Evolutionary conservation across 2,113 vertebrate genomes (phyloP).

Genomic region (Vulpes lagopus): DNA sequence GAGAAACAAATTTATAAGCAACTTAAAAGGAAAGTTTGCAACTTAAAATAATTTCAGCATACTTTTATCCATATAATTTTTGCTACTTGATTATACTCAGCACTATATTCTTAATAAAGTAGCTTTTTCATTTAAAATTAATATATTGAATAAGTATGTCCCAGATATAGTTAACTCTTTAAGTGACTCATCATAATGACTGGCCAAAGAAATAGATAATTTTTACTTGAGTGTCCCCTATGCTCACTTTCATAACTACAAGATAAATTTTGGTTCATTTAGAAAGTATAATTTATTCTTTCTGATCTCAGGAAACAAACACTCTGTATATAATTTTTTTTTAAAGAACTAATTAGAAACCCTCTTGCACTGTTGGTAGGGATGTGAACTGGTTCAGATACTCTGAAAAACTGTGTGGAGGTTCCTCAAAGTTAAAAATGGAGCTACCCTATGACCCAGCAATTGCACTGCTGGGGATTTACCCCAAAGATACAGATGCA

Average conservation of each 20-base stretch:
- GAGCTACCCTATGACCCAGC: no score
- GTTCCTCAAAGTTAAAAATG: no score
- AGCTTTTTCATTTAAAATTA: background rate
- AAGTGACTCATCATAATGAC: conserved; percentile 6
- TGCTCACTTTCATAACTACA: conserved; percentile 58
- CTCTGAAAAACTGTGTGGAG: no score
- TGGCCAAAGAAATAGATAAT: conserved; percentile 1
- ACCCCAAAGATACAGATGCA: no score
- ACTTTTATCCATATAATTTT: conserved; percentile 13
- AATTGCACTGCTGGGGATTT: no score
- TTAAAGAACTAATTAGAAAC: background rate
- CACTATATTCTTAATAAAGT: background rate
- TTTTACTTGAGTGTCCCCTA: conserved; percentile 54
- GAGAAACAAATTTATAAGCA: background rate
- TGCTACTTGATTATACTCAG: background rate
- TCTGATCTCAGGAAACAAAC: conserved; percentile 46
- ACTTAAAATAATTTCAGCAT: conserved; percentile 51
- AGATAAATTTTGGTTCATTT: conserved; percentile 67
- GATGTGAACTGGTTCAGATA: no score
- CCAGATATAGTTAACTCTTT: conserved; percentile 46
- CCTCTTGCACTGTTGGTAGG: no score
- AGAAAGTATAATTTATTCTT: background rate
- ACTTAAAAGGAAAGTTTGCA: background rate
- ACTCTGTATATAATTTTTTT: background rate
- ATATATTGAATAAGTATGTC: conserved; percentile 20